Evolutionary conservation across 2,797 vertebrate species (phyloP).

Genomic region (Rallus crepitans): DNA sequence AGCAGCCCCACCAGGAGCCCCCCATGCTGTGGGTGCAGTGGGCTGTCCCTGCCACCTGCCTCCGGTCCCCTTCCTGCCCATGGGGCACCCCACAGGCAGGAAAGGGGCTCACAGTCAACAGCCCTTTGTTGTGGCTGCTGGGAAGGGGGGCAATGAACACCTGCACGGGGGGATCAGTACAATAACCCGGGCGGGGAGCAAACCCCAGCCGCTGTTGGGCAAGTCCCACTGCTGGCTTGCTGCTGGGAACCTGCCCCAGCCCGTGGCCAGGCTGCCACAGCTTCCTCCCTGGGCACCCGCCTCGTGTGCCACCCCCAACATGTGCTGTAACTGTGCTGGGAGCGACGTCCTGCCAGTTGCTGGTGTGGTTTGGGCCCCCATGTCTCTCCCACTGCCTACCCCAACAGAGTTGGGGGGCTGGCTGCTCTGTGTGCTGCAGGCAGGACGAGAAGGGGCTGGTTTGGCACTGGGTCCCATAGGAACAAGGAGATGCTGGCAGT

Average conservation of each 20-base stretch:
- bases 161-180: conserved; percentile 14
- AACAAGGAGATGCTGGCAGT: background rate
- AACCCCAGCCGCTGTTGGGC: background rate
- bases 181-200: rapidly evolving
- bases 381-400: rapidly evolving
- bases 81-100: background rate
- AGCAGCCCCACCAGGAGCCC: rapidly evolving
- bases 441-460: background rate
- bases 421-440: background rate
- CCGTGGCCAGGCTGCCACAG: rapidly evolving
- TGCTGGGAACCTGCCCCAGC: background rate
- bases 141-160: background rate
- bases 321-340: rapidly evolving
- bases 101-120: rapidly evolving
- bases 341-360: rapidly evolving
- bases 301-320: rapidly evolving
- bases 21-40: rapidly evolving
- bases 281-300: background rate
- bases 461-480: background rate
- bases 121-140: conserved; percentile 9
- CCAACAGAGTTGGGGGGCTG: rapidly evolving
- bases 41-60: conserved; percentile 2
- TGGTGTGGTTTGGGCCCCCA: background rate
- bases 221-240: background rate
- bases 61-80: background rate